Percentiles rank a stretch among this genome's conserved stretches.
Conservation (phyloP, 2,113 vertebrate species). For the Isurus oxyrinchus region DNA sequence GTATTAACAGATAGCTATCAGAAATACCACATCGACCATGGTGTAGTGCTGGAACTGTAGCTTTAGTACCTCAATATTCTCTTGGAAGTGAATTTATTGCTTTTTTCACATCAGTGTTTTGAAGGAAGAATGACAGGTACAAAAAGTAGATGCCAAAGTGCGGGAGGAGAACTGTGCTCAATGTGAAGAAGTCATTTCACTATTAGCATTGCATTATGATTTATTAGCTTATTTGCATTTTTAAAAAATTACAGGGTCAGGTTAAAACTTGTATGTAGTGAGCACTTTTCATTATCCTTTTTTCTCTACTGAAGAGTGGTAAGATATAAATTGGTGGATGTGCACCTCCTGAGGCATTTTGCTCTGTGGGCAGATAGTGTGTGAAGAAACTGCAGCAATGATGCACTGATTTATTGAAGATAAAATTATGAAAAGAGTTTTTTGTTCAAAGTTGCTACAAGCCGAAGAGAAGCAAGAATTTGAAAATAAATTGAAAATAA, state of each 20-base stretch:
- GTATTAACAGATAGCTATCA: conserved; percentile 57
- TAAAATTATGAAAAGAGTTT: background rate
- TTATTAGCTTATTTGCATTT: background rate
- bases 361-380: background rate
- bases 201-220: background rate
- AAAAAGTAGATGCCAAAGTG: conserved; percentile 39
- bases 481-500: background rate
- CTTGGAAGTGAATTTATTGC: conserved; percentile 42
- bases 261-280: background rate
- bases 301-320: background rate
- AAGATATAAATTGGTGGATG: conserved; percentile 49
- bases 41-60: conserved; percentile 45
- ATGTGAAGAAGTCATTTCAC: conserved; percentile 55
- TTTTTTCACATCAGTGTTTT: conserved; percentile 41
- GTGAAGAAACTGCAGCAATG: background rate
- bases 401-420: background rate
- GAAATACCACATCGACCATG: conserved; percentile 52
- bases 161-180: conserved; percentile 39
- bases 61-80: conserved; percentile 44
- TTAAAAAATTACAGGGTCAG: background rate
- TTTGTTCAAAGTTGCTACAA: background rate
- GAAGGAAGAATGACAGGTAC: conserved; percentile 49
- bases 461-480: background rate
- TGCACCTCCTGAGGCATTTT: no score
- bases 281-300: background rate